A percentile compares a stretch with the other conserved stretches of the same genome.
Evolutionary conservation across 2,797 vertebrate species (phyloP).

Genomic region (Agapornis canus): DNA sequence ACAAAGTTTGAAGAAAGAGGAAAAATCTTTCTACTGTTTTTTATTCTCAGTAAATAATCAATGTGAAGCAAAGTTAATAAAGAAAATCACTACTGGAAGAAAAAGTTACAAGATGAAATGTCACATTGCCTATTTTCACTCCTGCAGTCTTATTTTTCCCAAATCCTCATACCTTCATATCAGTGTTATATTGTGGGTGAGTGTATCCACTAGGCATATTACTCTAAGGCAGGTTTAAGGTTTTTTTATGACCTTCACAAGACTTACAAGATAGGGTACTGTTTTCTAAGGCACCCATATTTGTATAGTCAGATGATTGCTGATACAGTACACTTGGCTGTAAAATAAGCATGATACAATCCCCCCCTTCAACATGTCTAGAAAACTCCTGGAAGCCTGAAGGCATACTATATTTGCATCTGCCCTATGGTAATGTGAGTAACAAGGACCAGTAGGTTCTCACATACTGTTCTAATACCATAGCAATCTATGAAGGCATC

Average conservation of each 20-base stretch:
- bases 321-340: not conserved
- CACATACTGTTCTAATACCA: not conserved
- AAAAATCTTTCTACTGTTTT: not conserved
- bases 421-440: not conserved
- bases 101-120: not conserved
- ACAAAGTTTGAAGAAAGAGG: not conserved
- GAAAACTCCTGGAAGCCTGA: not conserved
- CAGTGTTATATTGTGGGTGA: not conserved
- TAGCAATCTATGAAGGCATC: not conserved
- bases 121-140: not conserved
- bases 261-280: not conserved
- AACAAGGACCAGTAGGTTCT: not conserved
- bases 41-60: not conserved
- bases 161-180: not conserved
- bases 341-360: not conserved
- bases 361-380: not conserved
- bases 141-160: not conserved
- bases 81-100: not conserved
- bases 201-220: not conserved
- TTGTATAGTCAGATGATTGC: not conserved
- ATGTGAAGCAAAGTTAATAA: not conserved
- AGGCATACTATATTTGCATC: not conserved
- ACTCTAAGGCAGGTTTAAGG: not conserved
- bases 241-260: not conserved
- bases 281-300: not conserved